Evolutionary conservation across 2,113 vertebrate species (phyloP).

Genomic region (Percopsis transmontana): DNA sequence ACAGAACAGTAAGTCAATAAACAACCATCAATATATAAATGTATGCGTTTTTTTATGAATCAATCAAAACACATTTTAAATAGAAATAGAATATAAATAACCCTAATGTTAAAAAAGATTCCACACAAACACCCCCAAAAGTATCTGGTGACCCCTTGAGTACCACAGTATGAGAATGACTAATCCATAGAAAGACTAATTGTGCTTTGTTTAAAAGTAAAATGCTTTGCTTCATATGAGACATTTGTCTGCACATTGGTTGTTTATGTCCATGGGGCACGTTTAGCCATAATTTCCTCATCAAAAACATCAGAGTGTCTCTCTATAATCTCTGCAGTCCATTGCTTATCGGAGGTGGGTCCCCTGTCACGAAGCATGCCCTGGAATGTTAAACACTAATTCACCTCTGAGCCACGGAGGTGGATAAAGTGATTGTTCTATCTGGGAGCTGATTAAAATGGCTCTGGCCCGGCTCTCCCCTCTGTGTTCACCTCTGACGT

Average conservation of each 20-base stretch:
- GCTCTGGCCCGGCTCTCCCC: slow-evolving; percentile 59
- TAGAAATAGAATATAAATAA: too few species aligned
- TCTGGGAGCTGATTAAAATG: slow-evolving; percentile 75
- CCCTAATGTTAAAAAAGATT: too few species aligned
- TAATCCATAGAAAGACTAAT: slow-evolving; percentile 19
- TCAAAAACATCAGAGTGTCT: slow-evolving; percentile 72
- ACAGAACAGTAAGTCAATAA: too few species aligned
- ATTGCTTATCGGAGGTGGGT: slow-evolving; percentile 65
- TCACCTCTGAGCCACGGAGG: slow-evolving; percentile 73
- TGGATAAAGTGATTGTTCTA: slow-evolving; percentile 77
- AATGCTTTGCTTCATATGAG: slow-evolving; percentile 39
- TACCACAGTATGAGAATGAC: too few species aligned
- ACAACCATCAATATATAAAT: too few species aligned
- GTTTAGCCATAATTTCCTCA: slow-evolving; percentile 73
- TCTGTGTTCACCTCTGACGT: slow-evolving; percentile 70
- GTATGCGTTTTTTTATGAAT: too few species aligned
- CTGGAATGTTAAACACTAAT: slow-evolving; percentile 80
- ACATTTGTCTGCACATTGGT: slow-evolving; percentile 49
- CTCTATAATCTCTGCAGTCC: slow-evolving; percentile 63
- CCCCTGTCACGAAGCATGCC: slow-evolving; percentile 70
- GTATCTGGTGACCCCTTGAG: too few species aligned
- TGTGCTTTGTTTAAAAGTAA: slow-evolving; percentile 38
- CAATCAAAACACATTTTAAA: too few species aligned
- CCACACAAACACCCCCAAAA: too few species aligned
- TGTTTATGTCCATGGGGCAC: slow-evolving; percentile 61